Conservation (phyloP, 2,888 invertebrate species). For the Pimpla rufipes region DNA sequence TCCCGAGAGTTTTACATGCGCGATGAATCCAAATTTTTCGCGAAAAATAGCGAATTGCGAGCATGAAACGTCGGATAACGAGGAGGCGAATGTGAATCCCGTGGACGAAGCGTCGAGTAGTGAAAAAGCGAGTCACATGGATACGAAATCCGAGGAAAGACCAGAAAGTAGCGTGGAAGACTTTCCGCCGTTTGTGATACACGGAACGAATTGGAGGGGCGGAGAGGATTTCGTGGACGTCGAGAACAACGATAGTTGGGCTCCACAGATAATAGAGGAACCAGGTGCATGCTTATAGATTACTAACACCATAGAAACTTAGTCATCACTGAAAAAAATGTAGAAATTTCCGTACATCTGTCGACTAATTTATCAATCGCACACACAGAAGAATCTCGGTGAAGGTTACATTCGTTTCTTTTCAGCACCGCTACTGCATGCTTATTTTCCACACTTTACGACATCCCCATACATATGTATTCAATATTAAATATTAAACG, state of each 20-base stretch:
- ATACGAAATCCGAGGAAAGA: conserved; percentile 43
- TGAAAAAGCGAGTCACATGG: background rate
- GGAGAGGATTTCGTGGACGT: conserved; percentile 56
- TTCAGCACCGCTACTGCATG: background rate
- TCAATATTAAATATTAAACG: too few relatives aligned
- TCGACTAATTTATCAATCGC: conserved; percentile 27
- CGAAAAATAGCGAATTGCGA: conserved; percentile 41
- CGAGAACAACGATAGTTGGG: conserved; percentile 60
- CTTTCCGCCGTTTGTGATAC: conserved; percentile 62
- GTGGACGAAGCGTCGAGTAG: conserved; percentile 2
- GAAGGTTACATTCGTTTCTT: conserved; percentile 33
- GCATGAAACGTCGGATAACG: background rate
- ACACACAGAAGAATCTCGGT: conserved; percentile 28
- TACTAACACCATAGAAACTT: conserved; percentile 72
- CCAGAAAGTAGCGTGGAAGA: conserved; percentile 32
- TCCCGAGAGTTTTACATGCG: conserved; percentile 77
- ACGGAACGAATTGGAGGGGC: conserved; percentile 58
- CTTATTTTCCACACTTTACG: conserved; percentile 2
- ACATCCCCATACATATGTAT: background rate
- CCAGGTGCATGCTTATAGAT: conserved; percentile 80
- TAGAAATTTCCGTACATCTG: background rate
- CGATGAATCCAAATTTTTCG: conserved; percentile 77
- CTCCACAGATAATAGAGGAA: conserved; percentile 66
- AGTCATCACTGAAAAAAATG: background rate
- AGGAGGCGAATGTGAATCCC: background rate